A percentile compares a stretch with the other conserved stretches of the same genome.
Conservation (phyloP, 2,888 invertebrate genomes). For the Amblyjoppa proteus region DNA sequence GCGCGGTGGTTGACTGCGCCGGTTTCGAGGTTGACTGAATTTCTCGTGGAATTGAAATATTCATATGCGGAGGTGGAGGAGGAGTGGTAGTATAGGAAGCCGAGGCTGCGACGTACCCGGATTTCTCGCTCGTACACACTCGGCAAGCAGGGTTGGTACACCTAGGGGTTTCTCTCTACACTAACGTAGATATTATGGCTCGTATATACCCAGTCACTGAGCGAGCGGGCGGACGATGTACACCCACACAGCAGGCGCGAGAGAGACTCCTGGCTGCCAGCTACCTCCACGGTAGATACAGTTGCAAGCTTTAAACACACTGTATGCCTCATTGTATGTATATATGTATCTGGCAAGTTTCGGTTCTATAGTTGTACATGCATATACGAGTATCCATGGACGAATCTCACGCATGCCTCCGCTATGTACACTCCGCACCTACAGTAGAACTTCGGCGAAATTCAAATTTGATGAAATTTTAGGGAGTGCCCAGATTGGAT, state of each 20-base stretch:
- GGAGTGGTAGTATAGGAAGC: constrained; percentile 48
- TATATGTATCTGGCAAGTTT: constrained; percentile 15
- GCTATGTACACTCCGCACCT: constrained; percentile 28
- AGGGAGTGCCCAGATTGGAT: neutral
- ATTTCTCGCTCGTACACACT: constrained; percentile 47
- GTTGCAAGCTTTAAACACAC: constrained; percentile 50
- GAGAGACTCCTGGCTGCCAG: constrained; percentile 10
- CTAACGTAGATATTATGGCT: constrained; percentile 62
- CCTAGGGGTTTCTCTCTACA: constrained; percentile 17
- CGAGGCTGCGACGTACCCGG: constrained; percentile 50
- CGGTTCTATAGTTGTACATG: constrained; percentile 12
- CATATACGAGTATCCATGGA: constrained; percentile 18
- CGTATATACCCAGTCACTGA: constrained; percentile 52
- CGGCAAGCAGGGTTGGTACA: constrained; percentile 27
- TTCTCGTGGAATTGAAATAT: constrained; percentile 81
- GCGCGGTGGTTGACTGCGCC: constrained; percentile 73
- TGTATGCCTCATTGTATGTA: constrained; percentile 33
- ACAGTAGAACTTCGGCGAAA: constrained; percentile 30
- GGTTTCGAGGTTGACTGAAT: constrained; percentile 78
- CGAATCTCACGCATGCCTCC: constrained; percentile 33
- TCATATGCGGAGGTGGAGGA: constrained; percentile 76
- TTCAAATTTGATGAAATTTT: neutral
- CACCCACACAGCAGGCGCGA: constrained; percentile 32
- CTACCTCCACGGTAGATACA: constrained; percentile 38
- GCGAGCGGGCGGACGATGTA: constrained; percentile 56